A percentile compares a stretch with the other conserved stretches of the same genome.
phyloP scores from a whole-genome alignment of 2,113 vertebrate genomes.

The Ageneiosus marmoratus region DNA sequence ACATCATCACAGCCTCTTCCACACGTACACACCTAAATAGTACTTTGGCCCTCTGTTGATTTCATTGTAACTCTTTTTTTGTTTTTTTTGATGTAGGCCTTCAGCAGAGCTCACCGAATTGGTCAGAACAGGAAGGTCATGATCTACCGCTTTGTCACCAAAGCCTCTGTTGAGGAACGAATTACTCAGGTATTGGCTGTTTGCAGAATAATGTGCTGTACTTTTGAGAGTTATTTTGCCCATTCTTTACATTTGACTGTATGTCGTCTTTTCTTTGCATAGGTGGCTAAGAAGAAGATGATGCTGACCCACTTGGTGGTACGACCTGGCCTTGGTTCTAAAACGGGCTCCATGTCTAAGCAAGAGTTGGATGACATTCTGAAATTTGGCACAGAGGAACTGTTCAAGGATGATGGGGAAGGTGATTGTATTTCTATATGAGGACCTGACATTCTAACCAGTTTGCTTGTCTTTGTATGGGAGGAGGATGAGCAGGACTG shows the following conservation, averaged over 20 bases:
- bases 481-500: background rate
- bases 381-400: conserved; percentile 93
- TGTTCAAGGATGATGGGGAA: conserved; percentile 88
- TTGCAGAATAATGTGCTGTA: background rate
- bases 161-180: conserved; percentile 94
- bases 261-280: background rate
- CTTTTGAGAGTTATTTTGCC: background rate
- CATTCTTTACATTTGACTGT: background rate
- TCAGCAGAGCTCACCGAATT: conserved; percentile 96
- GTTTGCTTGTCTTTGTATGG: background rate
- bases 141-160: conserved; percentile 98
- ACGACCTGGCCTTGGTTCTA: conserved; percentile 91
- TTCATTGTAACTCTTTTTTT: background rate
- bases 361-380: conserved; percentile 97
- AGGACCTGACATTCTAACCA: background rate
- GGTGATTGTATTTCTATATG: conserved; percentile 45
- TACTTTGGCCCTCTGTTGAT: background rate
- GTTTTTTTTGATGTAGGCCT: conserved; percentile 75
- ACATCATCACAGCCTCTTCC: background rate
- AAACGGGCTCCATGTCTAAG: conserved; percentile 97
- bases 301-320: conserved; percentile 97
- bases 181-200: conserved; percentile 83
- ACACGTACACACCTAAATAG: background rate
- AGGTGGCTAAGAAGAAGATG: conserved; percentile 98
- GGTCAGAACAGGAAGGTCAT: conserved; percentile 97